A percentile compares a stretch with the other conserved stretches of the same genome.
Evolutionary conservation across 1,140 invertebrate species (phyloP).

Genomic region (Zophobas morio): DNA sequence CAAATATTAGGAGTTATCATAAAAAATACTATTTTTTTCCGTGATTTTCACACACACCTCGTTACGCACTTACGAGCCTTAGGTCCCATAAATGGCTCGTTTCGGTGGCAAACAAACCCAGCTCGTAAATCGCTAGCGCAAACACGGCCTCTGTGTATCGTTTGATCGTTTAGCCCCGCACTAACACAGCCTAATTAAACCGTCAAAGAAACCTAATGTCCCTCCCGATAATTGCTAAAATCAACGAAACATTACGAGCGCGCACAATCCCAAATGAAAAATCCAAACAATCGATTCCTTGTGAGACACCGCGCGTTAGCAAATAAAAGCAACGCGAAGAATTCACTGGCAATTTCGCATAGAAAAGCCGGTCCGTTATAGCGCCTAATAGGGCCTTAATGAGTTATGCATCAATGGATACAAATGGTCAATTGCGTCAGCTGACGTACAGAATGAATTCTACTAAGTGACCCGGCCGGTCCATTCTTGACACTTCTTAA

Average conservation of each 20-base stretch:
- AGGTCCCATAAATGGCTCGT: too few relatives aligned
- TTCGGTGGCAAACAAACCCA: too few relatives aligned
- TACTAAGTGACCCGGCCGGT: conserved; percentile 15
- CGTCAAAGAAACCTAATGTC: conserved; percentile 33
- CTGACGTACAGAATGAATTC: conserved; percentile 39
- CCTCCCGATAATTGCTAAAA: conserved; percentile 25
- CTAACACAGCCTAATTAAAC: conserved; percentile 35
- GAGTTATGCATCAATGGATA: conserved; percentile 55
- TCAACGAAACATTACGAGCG: conserved; percentile 37
- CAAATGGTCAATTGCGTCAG: conserved; percentile 51
- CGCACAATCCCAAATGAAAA: conserved; percentile 34
- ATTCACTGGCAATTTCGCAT: conserved; percentile 52
- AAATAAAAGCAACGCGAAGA: conserved; percentile 35
- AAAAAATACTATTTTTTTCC: too few relatives aligned
- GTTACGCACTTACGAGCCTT: too few relatives aligned
- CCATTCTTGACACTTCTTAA: conserved; percentile 18
- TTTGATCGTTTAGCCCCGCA: conserved; percentile 21
- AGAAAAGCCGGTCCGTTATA: conserved; percentile 52
- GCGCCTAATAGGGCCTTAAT: conserved; percentile 54
- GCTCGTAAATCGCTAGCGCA: not conserved
- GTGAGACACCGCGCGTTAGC: conserved; percentile 30
- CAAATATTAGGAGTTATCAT: too few relatives aligned
- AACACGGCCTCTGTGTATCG: not conserved
- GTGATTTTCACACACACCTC: too few relatives aligned
- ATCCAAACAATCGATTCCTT: conserved; percentile 37